Percentiles rank a stretch among this genome's conserved stretches.
Conservation (phyloP, 2,797 vertebrate species). For the Alca torda region DNA sequence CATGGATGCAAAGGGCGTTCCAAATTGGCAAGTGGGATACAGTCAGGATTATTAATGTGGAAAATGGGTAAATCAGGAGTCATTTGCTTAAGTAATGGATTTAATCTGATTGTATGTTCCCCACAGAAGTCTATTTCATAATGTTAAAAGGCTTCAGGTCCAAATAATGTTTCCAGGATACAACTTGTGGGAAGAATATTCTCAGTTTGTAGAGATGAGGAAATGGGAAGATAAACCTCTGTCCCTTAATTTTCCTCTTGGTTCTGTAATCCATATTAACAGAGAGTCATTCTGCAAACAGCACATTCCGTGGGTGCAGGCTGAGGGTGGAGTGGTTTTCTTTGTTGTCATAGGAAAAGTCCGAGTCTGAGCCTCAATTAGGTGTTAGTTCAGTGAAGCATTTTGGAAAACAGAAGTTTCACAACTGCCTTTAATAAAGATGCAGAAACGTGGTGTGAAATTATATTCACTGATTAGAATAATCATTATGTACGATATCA, state of each 20-base stretch:
- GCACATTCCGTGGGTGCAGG: fast-evolving
- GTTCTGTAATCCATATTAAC: not conserved
- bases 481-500: not conserved
- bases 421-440: not conserved
- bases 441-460: not conserved
- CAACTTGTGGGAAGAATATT: not conserved
- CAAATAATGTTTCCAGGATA: not conserved
- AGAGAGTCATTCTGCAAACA: not conserved
- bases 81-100: not conserved
- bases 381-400: not conserved
- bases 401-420: not conserved
- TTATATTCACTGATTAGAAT: not conserved
- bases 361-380: not conserved
- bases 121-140: not conserved
- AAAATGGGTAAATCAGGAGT: not conserved
- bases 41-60: not conserved
- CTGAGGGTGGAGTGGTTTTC: not conserved
- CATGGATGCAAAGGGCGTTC: not conserved
- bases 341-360: not conserved
- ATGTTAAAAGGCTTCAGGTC: not conserved
- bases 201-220: not conserved
- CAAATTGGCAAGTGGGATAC: not conserved
- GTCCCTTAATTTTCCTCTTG: not conserved
- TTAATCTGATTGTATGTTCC: not conserved
- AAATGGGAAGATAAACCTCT: not conserved